Evolutionary conservation across 2,113 vertebrate genomes (phyloP), one percentile per base, ranked within the genome.

Genomic region (Forbesichthys agassizii): DNA sequence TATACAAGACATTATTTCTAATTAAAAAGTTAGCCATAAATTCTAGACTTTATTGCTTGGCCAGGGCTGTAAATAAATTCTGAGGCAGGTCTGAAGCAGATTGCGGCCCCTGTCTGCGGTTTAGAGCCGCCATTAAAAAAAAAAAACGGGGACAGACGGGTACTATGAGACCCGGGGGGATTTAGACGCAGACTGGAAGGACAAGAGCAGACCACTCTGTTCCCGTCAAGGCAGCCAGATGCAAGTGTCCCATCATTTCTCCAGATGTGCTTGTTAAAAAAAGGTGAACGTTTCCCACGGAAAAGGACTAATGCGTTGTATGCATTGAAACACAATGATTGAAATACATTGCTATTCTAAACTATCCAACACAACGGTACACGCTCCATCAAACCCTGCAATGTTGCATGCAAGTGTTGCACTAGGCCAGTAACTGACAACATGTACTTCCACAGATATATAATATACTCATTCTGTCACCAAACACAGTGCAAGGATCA

Each of bases 11-110:
- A 95, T 95, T 94, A 95, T 94, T 96, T 94, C 94, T 95, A 96
- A 96, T 95, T 96, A 93, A 96, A 96, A 95, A 90, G 75, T 90
- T 90, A 74, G 91, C 82, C 87, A 94, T 95, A 96, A 95, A 95
- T 95, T 93, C 68, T 74, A 66, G 76, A 78, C 87, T 92, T 94
- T 93, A 94, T 93, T 87, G 56, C 91, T 68, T 74, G 71, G 69
- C 91, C 68, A 86, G 54, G 81, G 81, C 71, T 84, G 92, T 95
- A 95, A 98, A 96, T 96, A 96, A 94, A 83, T 94, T 90, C 82
- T 84, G 75, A 87, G 78, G 0, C 75, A 89, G 83, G 89, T 78
- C 79, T 89, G 92, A 89, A 93, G 84, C 85, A 79, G 80, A 86
- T 82, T 86, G 84, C 70, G 64, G 79, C 62, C 75, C 77, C 79